phyloP scores from a whole-genome alignment of 35 echinoderm and acorn worm species.

The Apostichopus parvimensis region DNA sequence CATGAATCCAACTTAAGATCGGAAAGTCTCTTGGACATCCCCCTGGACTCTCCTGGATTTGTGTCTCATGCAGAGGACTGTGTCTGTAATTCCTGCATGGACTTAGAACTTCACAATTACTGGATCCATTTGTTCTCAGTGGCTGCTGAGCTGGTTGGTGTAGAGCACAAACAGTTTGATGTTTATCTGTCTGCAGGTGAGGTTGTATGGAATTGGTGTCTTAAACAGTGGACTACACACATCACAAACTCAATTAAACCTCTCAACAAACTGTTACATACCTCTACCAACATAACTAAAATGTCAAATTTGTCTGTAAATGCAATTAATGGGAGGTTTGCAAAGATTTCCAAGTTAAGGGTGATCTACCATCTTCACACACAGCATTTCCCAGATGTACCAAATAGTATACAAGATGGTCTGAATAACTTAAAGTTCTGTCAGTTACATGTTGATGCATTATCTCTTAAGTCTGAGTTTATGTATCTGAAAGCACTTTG shows the following conservation, averaged over 20 bases:
- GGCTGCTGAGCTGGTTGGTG: slow-evolving; percentile 26
- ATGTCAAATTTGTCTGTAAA: not conserved
- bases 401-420: not conserved
- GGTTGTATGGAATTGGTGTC: slow-evolving; percentile 18
- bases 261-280: not conserved
- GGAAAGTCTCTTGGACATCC: not conserved
- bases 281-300: not conserved
- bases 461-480: not conserved
- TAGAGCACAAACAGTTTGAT: slow-evolving; percentile 51
- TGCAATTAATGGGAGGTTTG: not conserved
- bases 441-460: not conserved
- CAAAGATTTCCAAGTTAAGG: slow-evolving; percentile 1
- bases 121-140: slow-evolving; percentile 23
- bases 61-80: not conserved
- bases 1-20: not conserved
- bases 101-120: slow-evolving; percentile 20
- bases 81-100: not conserved
- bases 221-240: not conserved
- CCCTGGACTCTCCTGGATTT: not conserved
- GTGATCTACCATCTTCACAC: not conserved
- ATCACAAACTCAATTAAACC: not conserved
- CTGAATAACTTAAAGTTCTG: slow-evolving; percentile 13
- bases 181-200: not conserved
- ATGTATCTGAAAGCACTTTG: slow-evolving; percentile 35
- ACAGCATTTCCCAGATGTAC: not conserved